Base-by-base conservation (phyloP, 2,797 vertebrate species). In the Yasuhikotakia modesta region DNA sequence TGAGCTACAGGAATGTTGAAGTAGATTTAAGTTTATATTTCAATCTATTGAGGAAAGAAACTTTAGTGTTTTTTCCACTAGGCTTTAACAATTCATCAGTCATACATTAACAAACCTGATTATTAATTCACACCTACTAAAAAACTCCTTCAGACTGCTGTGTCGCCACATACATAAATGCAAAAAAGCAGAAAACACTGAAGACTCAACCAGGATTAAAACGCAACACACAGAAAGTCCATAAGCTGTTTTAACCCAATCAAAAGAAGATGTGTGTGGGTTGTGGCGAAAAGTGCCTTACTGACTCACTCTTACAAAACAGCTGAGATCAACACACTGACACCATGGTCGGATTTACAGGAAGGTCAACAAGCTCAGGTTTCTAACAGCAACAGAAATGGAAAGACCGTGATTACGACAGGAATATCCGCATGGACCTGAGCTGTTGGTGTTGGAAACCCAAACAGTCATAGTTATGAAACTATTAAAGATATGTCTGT, bases 291-390 rank as follows among this genome's bases (percentile, higher is more conserved):
- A 43, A 43, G 39, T 43, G 27, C 19, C 65, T 39, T 21, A 39
- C 32, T 19, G 24, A 48, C 24, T 76, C 14, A 32, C 24, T 64
- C 19, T 53, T 27, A 65, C 22, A 21, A 75, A 66, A 66, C n/a
- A 22, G 2, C 53, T 19, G 30, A 13, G 12, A 35, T 45, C 21
- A 65, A 43, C 73, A 74, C 1, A 17, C 24, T n/a, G 27, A 52
- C 35, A 30, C 43, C 1, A 2, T 58, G 7, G 24, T 60, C 3
- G 39, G 55, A 52, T 63, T 43, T 11, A 24, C 46, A 45, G 35
- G 46, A 65, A 52, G 68, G 68, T 71, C 30, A 71, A 45, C 13
- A 7, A 58, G 53, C 48, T 67, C 69, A 30, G 43, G 32, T 81
- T 73, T 53, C 61, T 71, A 19, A 65, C 43, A 4, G 46, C 22